Percentiles rank a stretch among this genome's conserved stretches.
Conservation (phyloP, 2,888 invertebrate species). For the Hemaris fuciformis region DNA sequence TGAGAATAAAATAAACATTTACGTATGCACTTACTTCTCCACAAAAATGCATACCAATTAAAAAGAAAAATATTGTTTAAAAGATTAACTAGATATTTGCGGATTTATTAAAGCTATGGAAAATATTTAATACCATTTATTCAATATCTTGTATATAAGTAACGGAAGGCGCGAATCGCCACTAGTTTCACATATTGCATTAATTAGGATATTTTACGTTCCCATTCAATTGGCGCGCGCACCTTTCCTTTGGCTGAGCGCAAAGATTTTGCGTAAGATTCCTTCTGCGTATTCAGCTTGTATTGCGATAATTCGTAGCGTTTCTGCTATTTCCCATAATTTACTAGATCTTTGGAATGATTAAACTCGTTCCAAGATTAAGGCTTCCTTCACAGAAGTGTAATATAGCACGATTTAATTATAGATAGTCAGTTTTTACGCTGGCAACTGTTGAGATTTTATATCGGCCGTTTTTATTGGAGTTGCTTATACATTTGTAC, state of each 20-base stretch:
- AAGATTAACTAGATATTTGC: background rate
- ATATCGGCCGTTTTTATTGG: background rate
- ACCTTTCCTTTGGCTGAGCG: background rate
- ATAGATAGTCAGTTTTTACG: slow-evolving; percentile 5
- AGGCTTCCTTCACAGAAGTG: background rate
- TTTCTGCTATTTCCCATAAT: slow-evolving; percentile 13
- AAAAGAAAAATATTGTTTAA: background rate
- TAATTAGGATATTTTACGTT: slow-evolving; percentile 4
- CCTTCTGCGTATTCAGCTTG: slow-evolving; percentile 1
- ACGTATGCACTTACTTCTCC: background rate
- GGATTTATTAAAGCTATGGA: background rate
- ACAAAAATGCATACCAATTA: background rate
- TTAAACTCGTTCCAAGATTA: slow-evolving; percentile 1
- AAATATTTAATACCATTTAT: too few relatives aligned
- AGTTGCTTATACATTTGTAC: background rate
- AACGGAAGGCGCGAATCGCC: background rate
- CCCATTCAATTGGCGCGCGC: background rate
- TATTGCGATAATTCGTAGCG: slow-evolving; percentile 8
- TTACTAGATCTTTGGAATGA: slow-evolving; percentile 13
- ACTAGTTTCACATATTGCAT: background rate
- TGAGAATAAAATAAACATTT: background rate
- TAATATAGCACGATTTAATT: slow-evolving; percentile 8
- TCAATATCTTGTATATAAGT: background rate
- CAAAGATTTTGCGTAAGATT: slow-evolving; percentile 7
- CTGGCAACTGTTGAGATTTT: background rate